Percentiles rank a stretch among this genome's conserved stretches.
Evolutionary conservation across 2,113 vertebrate genomes (phyloP).

Genomic region (Melanerpes aurifrons): DNA sequence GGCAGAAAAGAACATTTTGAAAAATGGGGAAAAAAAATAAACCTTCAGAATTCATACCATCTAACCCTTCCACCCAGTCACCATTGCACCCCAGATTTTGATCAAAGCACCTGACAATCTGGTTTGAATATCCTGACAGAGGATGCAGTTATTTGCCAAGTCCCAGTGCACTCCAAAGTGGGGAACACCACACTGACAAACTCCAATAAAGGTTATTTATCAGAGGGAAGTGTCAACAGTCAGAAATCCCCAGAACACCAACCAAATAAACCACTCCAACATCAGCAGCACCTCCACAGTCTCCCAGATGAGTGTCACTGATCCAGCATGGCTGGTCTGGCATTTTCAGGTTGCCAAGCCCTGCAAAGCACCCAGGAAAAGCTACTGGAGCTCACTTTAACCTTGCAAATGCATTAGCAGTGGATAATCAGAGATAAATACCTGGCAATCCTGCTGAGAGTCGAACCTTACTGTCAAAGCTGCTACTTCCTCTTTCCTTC

Average conservation of each 20-base stretch:
- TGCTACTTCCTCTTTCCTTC: not conserved
- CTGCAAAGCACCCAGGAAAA: not conserved
- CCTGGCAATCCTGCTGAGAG: not conserved
- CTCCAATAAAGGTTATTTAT: not conserved
- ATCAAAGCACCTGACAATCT: not conserved
- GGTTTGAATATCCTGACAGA: not conserved
- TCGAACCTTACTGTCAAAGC: not conserved
- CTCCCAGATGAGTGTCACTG: not conserved
- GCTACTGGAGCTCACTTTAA: not conserved
- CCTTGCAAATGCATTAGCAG: not conserved
- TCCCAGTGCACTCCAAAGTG: not conserved
- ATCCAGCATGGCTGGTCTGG: not conserved
- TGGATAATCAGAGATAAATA: conserved; percentile 28
- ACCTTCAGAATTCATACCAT: not conserved
- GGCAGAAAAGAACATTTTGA: not conserved
- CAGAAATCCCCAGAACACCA: not conserved
- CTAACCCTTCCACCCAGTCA: not conserved
- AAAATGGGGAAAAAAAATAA: not conserved
- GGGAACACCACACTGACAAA: not conserved
- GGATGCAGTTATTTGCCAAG: not conserved
- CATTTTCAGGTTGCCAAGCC: not conserved
- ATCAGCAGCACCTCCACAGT: accelerated
- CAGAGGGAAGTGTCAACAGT: not conserved
- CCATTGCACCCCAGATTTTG: not conserved
- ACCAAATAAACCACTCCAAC: accelerated